phyloP scores from a whole-genome alignment of 23 tunicate species.

The Corella eumyota region DNA sequence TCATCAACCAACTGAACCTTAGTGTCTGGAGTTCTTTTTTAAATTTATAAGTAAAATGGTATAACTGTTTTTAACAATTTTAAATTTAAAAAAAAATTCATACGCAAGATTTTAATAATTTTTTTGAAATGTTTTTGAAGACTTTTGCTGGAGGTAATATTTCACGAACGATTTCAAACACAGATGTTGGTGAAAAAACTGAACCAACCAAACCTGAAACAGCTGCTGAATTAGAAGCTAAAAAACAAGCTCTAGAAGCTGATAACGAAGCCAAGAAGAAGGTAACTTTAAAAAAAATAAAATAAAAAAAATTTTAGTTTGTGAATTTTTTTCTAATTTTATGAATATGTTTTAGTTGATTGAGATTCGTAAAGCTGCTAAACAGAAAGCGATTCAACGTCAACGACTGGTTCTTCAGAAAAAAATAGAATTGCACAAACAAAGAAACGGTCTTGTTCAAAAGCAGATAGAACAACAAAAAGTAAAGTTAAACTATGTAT shows the following conservation, averaged over 20 bases:
- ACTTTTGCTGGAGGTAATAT: conserved; percentile 12
- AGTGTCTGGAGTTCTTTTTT: not conserved
- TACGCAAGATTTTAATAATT: too few relatives aligned
- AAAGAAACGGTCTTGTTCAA: conserved; percentile 52
- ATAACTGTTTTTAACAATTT: too few relatives aligned
- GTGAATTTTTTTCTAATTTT: not conserved
- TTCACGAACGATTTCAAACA: conserved; percentile 33
- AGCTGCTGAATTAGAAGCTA: conserved; percentile 12
- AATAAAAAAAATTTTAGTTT: not conserved
- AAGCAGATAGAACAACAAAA: conserved; percentile 72
- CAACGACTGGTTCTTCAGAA: conserved; percentile 50
- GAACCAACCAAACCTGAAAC: conserved; percentile 5
- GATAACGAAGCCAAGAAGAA: conserved; percentile 39
- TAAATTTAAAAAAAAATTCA: too few relatives aligned
- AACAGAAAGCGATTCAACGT: conserved; percentile 34
- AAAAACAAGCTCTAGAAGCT: conserved; percentile 12
- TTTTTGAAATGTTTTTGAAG: too few relatives aligned
- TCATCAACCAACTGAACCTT: not conserved
- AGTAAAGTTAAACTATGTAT: conserved; percentile 6
- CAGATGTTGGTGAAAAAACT: conserved; percentile 2
- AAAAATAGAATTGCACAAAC: conserved; percentile 62
- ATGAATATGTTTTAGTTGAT: conserved; percentile 21
- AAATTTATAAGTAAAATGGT: not conserved
- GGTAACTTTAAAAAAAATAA: conserved; percentile 13
- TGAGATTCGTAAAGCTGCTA: conserved; percentile 47